These are phyloP conservation scores for Hyles euphorbiae DNA, from an alignment of 1,140 invertebrate species.

Conservation along the genomic window DNA sequence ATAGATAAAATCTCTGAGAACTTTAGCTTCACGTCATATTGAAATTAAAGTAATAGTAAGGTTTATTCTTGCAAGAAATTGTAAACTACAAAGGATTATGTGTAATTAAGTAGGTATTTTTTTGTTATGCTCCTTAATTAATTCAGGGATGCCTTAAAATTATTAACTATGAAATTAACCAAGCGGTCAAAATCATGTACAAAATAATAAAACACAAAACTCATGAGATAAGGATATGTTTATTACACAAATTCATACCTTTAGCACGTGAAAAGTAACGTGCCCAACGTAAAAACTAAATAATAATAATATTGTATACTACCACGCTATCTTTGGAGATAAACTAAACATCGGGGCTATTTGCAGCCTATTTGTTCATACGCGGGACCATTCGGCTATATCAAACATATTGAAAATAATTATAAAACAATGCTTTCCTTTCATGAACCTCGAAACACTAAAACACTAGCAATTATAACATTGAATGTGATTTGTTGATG, in stretches of 20 bases:
- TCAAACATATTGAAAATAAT: conserved; percentile 5
- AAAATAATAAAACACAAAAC: conserved; percentile 32
- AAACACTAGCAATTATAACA: conserved; percentile 29
- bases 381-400: conserved; percentile 1
- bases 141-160: too few species aligned
- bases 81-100: too few species aligned
- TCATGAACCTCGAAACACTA: conserved; percentile 51
- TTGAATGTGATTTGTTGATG: conserved; percentile 5
- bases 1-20: too few species aligned
- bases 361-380: conserved; percentile 41
- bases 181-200: too few species aligned
- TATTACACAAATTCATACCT: conserved; percentile 70
- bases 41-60: too few species aligned
- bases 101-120: too few species aligned
- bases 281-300: conserved; percentile 49
- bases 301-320: conserved; percentile 59
- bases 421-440: conserved; percentile 22
- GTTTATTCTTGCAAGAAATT: too few species aligned
- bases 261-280: conserved; percentile 28
- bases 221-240: conserved; percentile 70
- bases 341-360: conserved; percentile 58
- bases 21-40: too few species aligned
- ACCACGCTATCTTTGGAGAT: conserved; percentile 72
- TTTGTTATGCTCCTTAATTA: too few species aligned
- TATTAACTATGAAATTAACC: too few species aligned